Percentiles rank a stretch among this genome's conserved stretches.
These are phyloP conservation scores for Tillus elongatus DNA, from an alignment of 2,888 invertebrate genomes.

Conservation along the genomic window DNA sequence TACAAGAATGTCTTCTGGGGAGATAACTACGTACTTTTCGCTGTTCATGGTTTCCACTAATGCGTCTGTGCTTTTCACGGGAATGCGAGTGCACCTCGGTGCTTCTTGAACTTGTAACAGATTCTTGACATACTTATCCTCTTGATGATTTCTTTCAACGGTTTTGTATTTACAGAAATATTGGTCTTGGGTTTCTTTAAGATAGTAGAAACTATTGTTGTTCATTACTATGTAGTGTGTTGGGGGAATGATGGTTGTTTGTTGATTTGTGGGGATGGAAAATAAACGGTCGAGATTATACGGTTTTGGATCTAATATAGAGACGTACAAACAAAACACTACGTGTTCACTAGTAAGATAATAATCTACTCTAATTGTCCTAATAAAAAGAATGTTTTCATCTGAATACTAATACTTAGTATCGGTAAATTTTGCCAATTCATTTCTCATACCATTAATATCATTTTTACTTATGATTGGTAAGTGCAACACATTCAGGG, in stretches of 20 bases:
- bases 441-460: background rate
- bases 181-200: background rate
- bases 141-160: background rate
- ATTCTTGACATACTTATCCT: background rate
- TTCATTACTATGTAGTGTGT: background rate
- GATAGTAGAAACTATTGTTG: background rate
- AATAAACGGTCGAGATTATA: background rate
- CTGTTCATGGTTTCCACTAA: background rate
- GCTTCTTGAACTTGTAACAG: background rate
- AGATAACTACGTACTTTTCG: background rate
- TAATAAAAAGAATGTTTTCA: background rate
- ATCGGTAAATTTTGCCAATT: background rate
- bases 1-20: background rate
- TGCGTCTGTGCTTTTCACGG: background rate
- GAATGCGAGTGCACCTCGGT: background rate
- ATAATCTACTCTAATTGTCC: slow-evolving; percentile 2
- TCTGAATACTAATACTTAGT: background rate
- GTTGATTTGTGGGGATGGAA: background rate
- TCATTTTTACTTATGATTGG: background rate
- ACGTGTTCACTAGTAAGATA: background rate
- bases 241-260: background rate
- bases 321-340: background rate
- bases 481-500: too few species aligned
- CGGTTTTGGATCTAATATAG: background rate
- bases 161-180: background rate